Evolutionary conservation across 2,797 vertebrate genomes (phyloP), one percentile per base, ranked within the genome.

Genomic region (Myoxocephalus aenaeus): DNA sequence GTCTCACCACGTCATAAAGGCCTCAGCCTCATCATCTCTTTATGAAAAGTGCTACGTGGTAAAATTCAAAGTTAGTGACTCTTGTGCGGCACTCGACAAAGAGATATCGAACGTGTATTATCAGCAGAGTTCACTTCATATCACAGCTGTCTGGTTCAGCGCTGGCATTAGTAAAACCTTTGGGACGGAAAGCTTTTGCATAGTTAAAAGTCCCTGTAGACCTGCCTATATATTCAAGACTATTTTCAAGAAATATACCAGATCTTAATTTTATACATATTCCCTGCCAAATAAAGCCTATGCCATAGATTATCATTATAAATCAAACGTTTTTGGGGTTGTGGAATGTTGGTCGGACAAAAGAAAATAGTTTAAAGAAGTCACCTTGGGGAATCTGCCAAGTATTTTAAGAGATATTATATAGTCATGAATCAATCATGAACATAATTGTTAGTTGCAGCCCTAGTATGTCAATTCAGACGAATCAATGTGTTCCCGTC

Each of bases 21-120:
- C 51, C 62, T 42, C 9, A 48, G n/a, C 1, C n/a, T 36, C 36
- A 84, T 90, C 87, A 25, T 54, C 27, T 56, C 27, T 62, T 54
- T 48, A 88, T 79, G 75, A 51, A 85, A 87, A 82, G 44, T 29
- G 2, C 4, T 38, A 14, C 8, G 8, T 44, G 17, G 70, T 84
- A 48, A 81, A 76, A 80, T 73, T 38, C 57, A 61, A 67, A 82
- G 27, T 44, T 44, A 67, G 48, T 25, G 7, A 44, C 38, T 58
- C 25, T 2, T 36, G 48, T 80, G 58, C 42, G 46, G 42, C 15
- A 14, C 57, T 54, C 18, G 13, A 56, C 40, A 29, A 22, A 73
- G n/a, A 38, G 20, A 59, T 10, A 13, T 1, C 38, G 57, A 17
- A 54, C 32, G 4, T 5, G 68, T 65, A 5, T 61, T 68, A 83